Conservation (phyloP, 53 echinoderm and acorn worm species). For the Holothuria leucospilota region DNA sequence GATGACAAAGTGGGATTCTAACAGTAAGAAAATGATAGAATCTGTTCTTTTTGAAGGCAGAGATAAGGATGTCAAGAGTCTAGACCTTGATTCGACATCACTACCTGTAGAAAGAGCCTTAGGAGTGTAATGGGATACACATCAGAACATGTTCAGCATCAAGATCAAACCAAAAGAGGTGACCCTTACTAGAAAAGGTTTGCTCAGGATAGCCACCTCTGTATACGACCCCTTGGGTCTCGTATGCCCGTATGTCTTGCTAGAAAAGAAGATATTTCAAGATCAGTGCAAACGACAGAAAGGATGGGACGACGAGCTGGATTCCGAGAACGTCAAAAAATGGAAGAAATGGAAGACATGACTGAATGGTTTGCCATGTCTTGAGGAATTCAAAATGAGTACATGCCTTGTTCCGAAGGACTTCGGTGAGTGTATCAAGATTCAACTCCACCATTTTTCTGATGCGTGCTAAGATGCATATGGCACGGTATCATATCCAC, state of each 20-base stretch:
- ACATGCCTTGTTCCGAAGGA: no score
- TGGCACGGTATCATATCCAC: no score
- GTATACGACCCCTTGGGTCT: neutral
- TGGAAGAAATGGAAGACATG: constrained; percentile 8
- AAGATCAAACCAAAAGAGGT: constrained; percentile 16
- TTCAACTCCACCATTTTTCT: no score
- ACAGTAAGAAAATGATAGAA: constrained; percentile 35
- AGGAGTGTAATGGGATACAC: constrained; percentile 33
- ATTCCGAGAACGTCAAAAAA: constrained; percentile 7
- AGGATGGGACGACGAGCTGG: neutral
- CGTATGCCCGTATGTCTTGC: constrained; percentile 39
- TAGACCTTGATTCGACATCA: constrained; percentile 35
- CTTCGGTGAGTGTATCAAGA: no score
- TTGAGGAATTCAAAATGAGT: no score
- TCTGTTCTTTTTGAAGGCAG: constrained; percentile 42
- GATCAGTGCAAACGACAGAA: neutral
- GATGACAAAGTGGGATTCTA: constrained; percentile 54
- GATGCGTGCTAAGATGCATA: no score
- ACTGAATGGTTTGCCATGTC: no score
- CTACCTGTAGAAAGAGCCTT: neutral
- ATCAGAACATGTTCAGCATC: constrained; percentile 39
- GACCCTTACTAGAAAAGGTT: constrained; percentile 40
- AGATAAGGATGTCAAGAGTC: constrained; percentile 42
- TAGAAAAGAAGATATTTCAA: constrained; percentile 48
- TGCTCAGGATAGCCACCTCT: constrained; percentile 46